Percentiles rank a stretch among this genome's conserved stretches.
These are phyloP conservation scores for Pachyuromys duprasi DNA, from an alignment of 2,797 vertebrate genomes.

Conservation along the genomic window DNA sequence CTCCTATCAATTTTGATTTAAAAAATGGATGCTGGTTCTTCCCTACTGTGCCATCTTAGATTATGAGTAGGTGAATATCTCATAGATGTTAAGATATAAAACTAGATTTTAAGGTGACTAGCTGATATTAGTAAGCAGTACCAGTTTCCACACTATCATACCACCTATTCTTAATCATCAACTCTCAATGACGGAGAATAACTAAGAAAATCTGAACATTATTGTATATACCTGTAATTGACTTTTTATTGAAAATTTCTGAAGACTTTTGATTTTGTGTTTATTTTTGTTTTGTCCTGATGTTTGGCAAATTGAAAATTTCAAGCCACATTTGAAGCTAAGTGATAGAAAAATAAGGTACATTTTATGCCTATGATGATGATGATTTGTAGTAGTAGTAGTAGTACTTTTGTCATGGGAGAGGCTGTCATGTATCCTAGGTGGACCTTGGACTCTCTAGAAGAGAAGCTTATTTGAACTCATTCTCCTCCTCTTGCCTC, in stretches of 20 bases:
- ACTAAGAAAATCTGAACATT: background rate
- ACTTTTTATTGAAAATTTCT: background rate
- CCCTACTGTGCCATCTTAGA: background rate
- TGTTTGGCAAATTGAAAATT: background rate
- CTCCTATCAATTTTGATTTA: background rate
- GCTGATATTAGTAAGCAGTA: background rate
- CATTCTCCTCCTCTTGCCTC: background rate
- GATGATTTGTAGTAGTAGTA: background rate
- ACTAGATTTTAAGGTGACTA: background rate
- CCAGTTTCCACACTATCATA: background rate
- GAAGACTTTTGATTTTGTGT: background rate
- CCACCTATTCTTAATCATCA: background rate
- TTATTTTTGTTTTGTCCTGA: background rate
- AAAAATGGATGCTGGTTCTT: background rate
- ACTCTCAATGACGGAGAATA: background rate
- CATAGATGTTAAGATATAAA: background rate
- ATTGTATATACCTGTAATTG: background rate
- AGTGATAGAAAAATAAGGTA: background rate
- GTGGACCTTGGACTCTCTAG: background rate
- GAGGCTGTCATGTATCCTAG: background rate
- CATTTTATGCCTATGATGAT: background rate
- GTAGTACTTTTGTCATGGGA: background rate
- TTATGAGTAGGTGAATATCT: background rate
- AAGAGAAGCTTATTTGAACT: background rate
- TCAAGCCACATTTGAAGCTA: background rate